Conservation (phyloP, 1,140 invertebrate genomes). For the Aphis craccivora region DNA sequence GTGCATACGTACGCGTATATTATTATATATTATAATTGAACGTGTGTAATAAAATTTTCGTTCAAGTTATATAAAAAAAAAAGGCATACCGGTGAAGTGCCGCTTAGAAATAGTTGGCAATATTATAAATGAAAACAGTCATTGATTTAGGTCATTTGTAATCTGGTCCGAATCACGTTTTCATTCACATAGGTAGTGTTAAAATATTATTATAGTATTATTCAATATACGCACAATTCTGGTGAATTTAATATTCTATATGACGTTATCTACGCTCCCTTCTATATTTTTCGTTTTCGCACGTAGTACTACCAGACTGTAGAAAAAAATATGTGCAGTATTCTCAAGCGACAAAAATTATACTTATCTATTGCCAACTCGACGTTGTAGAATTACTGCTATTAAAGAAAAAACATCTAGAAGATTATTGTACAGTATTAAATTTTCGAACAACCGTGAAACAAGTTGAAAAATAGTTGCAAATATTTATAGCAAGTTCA, state of each 20-base stretch:
- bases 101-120: background rate
- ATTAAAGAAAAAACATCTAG: slow-evolving; percentile 22
- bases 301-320: background rate
- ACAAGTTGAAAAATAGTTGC: background rate
- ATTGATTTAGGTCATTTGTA: background rate
- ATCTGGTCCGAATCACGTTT: background rate
- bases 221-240: background rate
- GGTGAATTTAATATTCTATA: background rate
- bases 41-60: background rate
- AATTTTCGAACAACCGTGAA: background rate
- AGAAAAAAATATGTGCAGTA: background rate
- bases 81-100: background rate
- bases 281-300: background rate
- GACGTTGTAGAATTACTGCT: background rate
- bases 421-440: background rate
- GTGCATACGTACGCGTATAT: background rate
- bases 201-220: background rate
- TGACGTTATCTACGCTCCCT: background rate
- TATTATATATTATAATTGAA: background rate
- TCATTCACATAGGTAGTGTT: background rate
- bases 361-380: background rate
- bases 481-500: background rate
- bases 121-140: background rate
- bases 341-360: background rate
- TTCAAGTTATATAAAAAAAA: background rate